A percentile compares a stretch with the other conserved stretches of the same genome.
phyloP scores from a whole-genome alignment of 92 coral and sea anemone genomes.

The Hydrozoanthus gracilis region DNA sequence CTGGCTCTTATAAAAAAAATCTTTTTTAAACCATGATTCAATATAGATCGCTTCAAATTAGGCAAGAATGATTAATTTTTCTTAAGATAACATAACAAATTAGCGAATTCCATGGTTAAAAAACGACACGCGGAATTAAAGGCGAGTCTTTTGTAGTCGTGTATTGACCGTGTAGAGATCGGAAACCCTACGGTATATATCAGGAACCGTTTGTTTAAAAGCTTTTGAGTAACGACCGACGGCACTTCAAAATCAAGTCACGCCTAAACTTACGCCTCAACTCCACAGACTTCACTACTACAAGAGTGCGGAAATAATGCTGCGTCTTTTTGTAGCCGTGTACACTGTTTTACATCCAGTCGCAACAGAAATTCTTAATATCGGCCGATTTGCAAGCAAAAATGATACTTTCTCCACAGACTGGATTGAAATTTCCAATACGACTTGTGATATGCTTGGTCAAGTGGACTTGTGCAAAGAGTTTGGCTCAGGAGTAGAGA shows the following conservation, averaged over 20 bases:
- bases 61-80: background rate
- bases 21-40: background rate
- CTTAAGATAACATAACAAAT: background rate
- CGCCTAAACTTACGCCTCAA: too few species aligned
- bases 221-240: background rate
- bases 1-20: background rate
- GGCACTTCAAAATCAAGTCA: too few species aligned
- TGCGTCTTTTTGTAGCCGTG: background rate
- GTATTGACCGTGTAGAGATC: background rate
- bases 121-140: background rate
- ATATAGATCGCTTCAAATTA: background rate
- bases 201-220: background rate
- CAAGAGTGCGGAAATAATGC: background rate
- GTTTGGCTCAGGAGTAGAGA: constrained; percentile 11
- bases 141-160: background rate
- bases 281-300: background rate
- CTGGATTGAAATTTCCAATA: constrained; percentile 13
- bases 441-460: background rate
- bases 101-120: background rate
- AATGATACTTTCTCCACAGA: constrained; percentile 8
- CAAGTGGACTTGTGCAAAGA: background rate
- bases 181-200: background rate
- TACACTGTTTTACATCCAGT: background rate
- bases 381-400: constrained; percentile 8
- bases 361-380: constrained; percentile 9